A percentile compares a stretch with the other conserved stretches of the same genome.
phyloP scores from a whole-genome alignment of 2,797 vertebrate genomes.

The Kryptopterus vitreolus region DNA sequence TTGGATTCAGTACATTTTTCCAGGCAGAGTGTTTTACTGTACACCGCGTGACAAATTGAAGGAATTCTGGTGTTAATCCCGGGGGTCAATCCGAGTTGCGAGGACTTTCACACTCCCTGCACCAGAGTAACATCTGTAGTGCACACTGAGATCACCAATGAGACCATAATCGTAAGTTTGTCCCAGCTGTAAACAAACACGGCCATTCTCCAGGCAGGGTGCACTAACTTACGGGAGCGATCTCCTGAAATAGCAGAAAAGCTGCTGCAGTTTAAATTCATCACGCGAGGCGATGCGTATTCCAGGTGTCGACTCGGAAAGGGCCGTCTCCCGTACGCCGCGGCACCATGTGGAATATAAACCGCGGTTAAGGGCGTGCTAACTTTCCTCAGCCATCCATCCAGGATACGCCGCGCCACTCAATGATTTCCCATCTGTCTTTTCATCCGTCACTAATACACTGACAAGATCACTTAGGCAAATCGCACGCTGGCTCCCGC shows the following conservation, averaged over 20 bases:
- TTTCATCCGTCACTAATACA: constrained; percentile 57
- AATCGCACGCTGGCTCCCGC: constrained; percentile 47
- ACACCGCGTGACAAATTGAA: too few species aligned
- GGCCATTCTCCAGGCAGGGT: constrained; percentile 42
- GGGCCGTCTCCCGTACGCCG: constrained; percentile 46
- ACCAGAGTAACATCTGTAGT: background rate
- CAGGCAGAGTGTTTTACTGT: too few species aligned
- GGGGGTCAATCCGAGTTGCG: too few species aligned
- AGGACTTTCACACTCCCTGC: too few species aligned
- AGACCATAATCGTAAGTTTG: constrained; percentile 25
- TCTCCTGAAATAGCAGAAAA: constrained; percentile 45
- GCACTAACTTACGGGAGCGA: constrained; percentile 53
- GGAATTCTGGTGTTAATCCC: too few species aligned
- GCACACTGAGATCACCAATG: background rate
- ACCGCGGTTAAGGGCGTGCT: constrained; percentile 44
- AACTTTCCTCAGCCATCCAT: constrained; percentile 52
- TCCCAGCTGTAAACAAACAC: constrained; percentile 34
- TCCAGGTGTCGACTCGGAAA: constrained; percentile 59
- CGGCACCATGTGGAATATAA: constrained; percentile 55
- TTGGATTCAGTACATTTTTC: too few species aligned
- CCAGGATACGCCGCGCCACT: constrained; percentile 51
- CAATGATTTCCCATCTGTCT: constrained; percentile 58
- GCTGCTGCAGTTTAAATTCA: constrained; percentile 49
- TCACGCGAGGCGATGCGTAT: constrained; percentile 45
- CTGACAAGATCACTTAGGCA: constrained; percentile 58